Conservation (phyloP, 2,888 invertebrate species). For the Pheosia tremula region DNA sequence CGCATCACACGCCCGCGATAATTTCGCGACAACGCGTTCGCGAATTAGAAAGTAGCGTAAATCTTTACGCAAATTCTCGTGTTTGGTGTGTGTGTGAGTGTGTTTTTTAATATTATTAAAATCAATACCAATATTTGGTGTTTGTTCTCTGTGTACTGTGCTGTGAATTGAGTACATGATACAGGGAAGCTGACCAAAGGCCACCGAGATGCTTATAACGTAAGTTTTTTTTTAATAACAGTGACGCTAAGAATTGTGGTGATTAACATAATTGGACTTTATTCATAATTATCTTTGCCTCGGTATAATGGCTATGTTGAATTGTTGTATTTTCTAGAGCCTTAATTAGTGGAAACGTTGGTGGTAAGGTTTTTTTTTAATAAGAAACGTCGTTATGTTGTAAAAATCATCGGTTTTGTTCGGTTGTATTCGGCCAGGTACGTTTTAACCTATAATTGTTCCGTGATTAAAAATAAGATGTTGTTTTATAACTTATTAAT, state of each 20-base stretch:
- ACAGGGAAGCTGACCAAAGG: slow-evolving; percentile 65
- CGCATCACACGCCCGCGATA: slow-evolving; percentile 51
- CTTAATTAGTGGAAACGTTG: background rate
- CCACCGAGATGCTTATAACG: slow-evolving; percentile 77
- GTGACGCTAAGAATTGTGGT: slow-evolving; percentile 48
- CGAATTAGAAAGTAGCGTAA: slow-evolving; percentile 69
- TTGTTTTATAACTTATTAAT: too few relatives aligned
- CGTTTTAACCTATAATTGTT: too few relatives aligned
- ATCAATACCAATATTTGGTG: slow-evolving; percentile 40
- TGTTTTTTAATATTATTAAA: slow-evolving; percentile 36
- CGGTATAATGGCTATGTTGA: background rate
- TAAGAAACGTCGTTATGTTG: background rate
- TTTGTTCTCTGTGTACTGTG: slow-evolving; percentile 64
- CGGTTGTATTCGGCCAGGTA: background rate
- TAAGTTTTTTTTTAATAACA: slow-evolving; percentile 62
- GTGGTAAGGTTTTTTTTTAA: background rate
- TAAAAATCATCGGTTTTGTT: background rate
- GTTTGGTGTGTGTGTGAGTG: slow-evolving; percentile 56
- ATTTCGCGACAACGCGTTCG: slow-evolving; percentile 49
- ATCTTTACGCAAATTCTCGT: slow-evolving; percentile 46
- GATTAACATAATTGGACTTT: slow-evolving; percentile 41
- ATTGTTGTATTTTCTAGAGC: background rate
- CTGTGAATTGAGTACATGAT: slow-evolving; percentile 67
- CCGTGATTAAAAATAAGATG: too few relatives aligned
- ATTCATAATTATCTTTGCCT: slow-evolving; percentile 9